Evolutionary conservation across 2,888 invertebrate genomes (phyloP).

Genomic region (Anthophora plumipes): DNA sequence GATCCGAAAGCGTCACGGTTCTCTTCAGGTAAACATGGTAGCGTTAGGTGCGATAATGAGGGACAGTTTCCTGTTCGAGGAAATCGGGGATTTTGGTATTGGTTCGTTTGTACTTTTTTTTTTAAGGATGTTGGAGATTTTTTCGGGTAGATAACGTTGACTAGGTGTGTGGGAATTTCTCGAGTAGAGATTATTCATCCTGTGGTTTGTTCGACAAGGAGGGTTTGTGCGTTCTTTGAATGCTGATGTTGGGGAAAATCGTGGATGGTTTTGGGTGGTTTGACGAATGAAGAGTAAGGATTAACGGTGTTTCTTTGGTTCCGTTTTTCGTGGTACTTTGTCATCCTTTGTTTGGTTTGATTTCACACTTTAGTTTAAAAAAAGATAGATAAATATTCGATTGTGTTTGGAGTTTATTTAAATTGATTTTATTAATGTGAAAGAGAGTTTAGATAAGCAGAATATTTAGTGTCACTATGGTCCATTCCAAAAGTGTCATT

Average conservation of each 20-base stretch:
- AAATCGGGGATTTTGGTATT: slow-evolving; percentile 10
- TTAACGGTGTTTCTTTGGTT: not conserved
- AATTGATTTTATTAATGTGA: no score
- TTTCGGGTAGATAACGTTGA: slow-evolving; percentile 4
- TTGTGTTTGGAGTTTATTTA: no score
- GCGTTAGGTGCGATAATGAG: slow-evolving; percentile 59
- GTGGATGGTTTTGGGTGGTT: not conserved
- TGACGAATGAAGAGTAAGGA: not conserved
- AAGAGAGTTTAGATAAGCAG: no score
- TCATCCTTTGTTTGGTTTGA: no score
- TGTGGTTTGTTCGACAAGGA: not conserved
- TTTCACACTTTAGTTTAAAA: no score
- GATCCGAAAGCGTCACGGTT: slow-evolving; percentile 31
- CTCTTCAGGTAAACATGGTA: slow-evolving; percentile 43
- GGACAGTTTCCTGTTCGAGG: slow-evolving; percentile 27
- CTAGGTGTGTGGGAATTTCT: slow-evolving; percentile 20
- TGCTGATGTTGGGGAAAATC: not conserved
- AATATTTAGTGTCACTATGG: no score
- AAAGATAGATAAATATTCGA: no score
- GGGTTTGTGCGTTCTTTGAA: not conserved
- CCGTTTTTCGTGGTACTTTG: not conserved
- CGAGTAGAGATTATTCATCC: not conserved
- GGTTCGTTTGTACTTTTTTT: not conserved
- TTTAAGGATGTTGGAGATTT: not conserved
- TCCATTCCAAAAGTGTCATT: no score